These are phyloP conservation scores for Stichopus chloronotus DNA, from an alignment of 35 echinoderm and acorn worm genomes.

Conservation along the genomic window DNA sequence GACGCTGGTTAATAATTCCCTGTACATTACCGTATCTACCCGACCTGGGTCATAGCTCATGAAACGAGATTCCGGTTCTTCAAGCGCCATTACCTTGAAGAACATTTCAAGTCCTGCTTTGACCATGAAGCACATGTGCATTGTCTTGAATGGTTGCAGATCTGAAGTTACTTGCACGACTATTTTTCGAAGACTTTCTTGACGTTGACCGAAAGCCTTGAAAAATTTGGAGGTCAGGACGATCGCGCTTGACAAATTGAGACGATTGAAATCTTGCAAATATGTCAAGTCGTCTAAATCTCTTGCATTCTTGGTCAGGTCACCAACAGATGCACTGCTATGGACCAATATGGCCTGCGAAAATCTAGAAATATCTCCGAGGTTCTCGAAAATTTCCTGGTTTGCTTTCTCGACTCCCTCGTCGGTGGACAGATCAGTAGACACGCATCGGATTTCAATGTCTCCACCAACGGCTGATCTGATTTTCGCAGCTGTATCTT, in stretches of 20 bases:
- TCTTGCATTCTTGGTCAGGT: conserved; percentile 13
- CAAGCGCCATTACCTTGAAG: conserved; percentile 27
- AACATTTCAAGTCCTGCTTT: conserved; percentile 73
- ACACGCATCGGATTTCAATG: conserved; percentile 35
- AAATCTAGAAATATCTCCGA: conserved; percentile 47
- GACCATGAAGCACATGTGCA: conserved; percentile 26
- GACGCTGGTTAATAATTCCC: neutral
- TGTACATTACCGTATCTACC: conserved; percentile 60
- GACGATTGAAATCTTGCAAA: conserved; percentile 9
- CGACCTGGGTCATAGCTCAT: conserved; percentile 60
- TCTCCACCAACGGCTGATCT: neutral
- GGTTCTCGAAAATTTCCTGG: neutral
- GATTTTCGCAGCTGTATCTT: conserved; percentile 16
- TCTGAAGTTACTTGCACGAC: neutral
- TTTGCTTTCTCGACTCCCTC: neutral
- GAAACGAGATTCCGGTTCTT: conserved; percentile 61
- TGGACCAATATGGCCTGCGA: conserved; percentile 67
- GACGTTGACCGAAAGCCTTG: neutral
- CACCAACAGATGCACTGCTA: conserved; percentile 50
- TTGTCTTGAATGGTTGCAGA: neutral
- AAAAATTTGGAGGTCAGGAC: conserved; percentile 51
- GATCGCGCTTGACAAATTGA: conserved; percentile 43
- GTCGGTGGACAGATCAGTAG: neutral
- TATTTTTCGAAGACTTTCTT: conserved; percentile 30
- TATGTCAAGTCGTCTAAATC: conserved; percentile 19